Conservation (phyloP, 2,113 vertebrate genomes). For the Salvator merianae region DNA sequence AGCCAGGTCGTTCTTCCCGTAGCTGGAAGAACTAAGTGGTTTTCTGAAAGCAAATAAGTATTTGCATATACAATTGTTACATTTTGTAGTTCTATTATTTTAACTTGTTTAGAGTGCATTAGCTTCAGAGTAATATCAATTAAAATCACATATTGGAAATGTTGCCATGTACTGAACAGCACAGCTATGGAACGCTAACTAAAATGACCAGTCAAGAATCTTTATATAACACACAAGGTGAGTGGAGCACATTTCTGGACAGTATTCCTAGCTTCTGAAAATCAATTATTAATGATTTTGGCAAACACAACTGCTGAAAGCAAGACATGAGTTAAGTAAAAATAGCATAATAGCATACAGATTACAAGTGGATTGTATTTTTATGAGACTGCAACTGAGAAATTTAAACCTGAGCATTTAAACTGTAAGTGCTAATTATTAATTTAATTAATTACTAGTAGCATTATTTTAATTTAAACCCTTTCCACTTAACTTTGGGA, state of each 20-base stretch:
- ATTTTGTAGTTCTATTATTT: not conserved
- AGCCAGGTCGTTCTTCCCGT: too few species aligned
- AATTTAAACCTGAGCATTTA: not conserved
- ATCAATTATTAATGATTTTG: not conserved
- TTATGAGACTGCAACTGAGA: not conserved
- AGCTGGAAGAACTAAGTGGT: too few species aligned
- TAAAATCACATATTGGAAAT: not conserved
- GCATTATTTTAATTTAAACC: not conserved
- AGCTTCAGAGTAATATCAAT: not conserved
- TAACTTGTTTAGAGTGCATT: not conserved
- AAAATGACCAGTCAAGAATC: not conserved
- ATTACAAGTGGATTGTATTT: not conserved
- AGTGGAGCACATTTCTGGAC: not conserved
- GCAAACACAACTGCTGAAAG: not conserved
- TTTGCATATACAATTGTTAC: not conserved
- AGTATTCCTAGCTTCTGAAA: not conserved
- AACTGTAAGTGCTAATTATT: not conserved
- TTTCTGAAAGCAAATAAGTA: not conserved
- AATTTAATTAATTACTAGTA: not conserved
- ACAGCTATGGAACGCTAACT: not conserved
- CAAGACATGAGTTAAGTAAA: not conserved
- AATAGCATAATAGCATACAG: not conserved
- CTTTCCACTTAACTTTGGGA: not conserved
- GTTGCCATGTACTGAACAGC: not conserved
- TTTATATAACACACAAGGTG: not conserved